Evolutionary conservation across 1,140 invertebrate species (phyloP), one percentile per base, ranked within the genome.

Genomic region (Antheraea pernyi): DNA sequence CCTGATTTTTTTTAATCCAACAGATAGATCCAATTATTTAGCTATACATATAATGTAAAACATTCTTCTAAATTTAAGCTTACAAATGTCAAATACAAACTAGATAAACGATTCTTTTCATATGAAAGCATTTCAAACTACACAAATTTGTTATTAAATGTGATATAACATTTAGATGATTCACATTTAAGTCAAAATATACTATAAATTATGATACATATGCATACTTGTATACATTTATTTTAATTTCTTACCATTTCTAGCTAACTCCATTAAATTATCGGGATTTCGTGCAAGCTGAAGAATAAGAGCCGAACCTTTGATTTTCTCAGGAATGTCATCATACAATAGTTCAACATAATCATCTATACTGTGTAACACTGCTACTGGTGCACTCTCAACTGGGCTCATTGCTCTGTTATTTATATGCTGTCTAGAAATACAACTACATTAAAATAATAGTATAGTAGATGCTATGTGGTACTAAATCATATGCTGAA

Each of bases 281-380:
- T 99, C 97, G 37, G 98, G 96, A 88, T 98, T 96, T 78, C 97
- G 95, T 0, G 98, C 96, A 63, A 99, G 94, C 89, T 98, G 96
- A 64, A 99, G 93, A 73, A 99, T 97, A 65, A 98, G 93, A 16
- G 96, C 95, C n/a, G 98, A 98, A 39, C 97, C 98, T 91, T 97
- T 96, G 30, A 99, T 96, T 94, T 99, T 99, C 78, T 98, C 97
- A 58, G 96, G 94, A 77, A 98, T 95, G 76, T 98, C 98, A 93
- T 99, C 99, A 91, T 99, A 99, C 6, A 99, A 92, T 70, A 99
- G 93, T 91, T 99, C 99, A 59, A 99, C 96, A 91, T 99, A 99
- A 78, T 96, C 96, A 83, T 99, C 97, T 62, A 99, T 94, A 86
- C 96, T 96, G 78, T 97, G 97, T 65, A 97, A 96, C 30, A 95